phyloP scores from a whole-genome alignment of 1,140 invertebrate species.

The Drosophila lacertosa region DNA sequence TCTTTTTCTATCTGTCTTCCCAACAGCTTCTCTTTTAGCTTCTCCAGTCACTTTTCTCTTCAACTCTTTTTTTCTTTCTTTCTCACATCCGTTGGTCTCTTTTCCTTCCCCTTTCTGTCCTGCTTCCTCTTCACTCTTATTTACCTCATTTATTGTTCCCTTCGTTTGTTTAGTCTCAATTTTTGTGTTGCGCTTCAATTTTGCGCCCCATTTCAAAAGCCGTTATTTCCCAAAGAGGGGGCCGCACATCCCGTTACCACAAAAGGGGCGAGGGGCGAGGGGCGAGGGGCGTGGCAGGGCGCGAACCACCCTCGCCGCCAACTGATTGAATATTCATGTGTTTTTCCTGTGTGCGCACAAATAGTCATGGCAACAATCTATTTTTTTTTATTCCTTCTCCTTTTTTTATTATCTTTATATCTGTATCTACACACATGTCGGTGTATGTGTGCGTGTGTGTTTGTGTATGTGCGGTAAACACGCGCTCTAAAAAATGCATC shows the following conservation, averaged over 20 bases:
- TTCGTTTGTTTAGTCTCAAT: conserved; percentile 30
- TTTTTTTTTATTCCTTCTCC: conserved; percentile 18
- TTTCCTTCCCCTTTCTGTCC: not conserved
- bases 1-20: no score
- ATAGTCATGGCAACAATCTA: conserved; percentile 74
- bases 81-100: not conserved
- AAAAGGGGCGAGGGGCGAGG: no score
- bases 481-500: conserved; percentile 71
- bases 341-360: conserved; percentile 27
- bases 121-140: not conserved
- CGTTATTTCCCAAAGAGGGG: no score
- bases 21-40: no score
- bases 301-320: conserved; percentile 36
- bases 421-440: conserved; percentile 6
- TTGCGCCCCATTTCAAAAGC: conserved; percentile 35
- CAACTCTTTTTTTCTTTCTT: not conserved
- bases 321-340: conserved; percentile 57
- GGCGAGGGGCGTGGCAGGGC: no score
- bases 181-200: conserved; percentile 42
- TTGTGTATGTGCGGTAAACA: conserved; percentile 40
- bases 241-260: no score
- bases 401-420: conserved; percentile 24
- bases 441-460: conserved; percentile 4
- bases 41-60: not conserved
- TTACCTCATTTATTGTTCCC: not conserved